Evolutionary conservation across 2,113 vertebrate genomes (phyloP), one percentile per base, ranked within the genome.

Genomic region (Campylomormyrus tamandua): DNA sequence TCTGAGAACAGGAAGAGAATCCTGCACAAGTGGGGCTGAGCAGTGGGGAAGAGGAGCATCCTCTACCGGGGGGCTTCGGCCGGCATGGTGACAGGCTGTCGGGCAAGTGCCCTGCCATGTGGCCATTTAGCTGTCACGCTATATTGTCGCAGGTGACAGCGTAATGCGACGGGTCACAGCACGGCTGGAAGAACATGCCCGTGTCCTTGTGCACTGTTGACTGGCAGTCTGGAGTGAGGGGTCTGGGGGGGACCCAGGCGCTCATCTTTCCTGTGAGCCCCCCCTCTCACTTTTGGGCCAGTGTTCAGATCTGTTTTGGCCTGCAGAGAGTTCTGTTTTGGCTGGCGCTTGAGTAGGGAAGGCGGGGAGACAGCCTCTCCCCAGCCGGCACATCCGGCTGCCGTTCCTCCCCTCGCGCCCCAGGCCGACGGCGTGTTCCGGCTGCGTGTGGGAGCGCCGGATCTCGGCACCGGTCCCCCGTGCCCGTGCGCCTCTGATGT

Each of bases 271-370:
- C 83, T 84, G 83, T 84, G 39, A 84, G 83, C 45, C 83, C 39
- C 45, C 83, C 83, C 42, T 24, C 80, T 19, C 83, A 84, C 45
- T 84, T 13, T 42, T 42, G 74, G 74, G 74, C 74, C 15, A 39
- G 74, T 42, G 83, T 84, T 84, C 83, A 84, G 39, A 46, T 84
- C 39, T 46, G 83, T 48, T 48, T 83, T 77, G 70, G 80, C 80
- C 42, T 42, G 80, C 39, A 83, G 80, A 83, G 21, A 46, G 19
- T 83, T 83, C 80, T 83, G 17, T 46, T 46, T 84, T 84, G 83
- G 83, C 83, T 84, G 83, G 45, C 7, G 45, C 83, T 84, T 6
- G 19, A n/a, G 21, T 46, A 84, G 83, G 83, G 83, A 84, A 84
- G 45, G 83, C 35, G 45, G 83, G 42, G 83, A 84, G 83, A 84